These are phyloP conservation scores for Xylocampa areola DNA, from an alignment of 2,888 invertebrate genomes.

Conservation along the genomic window DNA sequence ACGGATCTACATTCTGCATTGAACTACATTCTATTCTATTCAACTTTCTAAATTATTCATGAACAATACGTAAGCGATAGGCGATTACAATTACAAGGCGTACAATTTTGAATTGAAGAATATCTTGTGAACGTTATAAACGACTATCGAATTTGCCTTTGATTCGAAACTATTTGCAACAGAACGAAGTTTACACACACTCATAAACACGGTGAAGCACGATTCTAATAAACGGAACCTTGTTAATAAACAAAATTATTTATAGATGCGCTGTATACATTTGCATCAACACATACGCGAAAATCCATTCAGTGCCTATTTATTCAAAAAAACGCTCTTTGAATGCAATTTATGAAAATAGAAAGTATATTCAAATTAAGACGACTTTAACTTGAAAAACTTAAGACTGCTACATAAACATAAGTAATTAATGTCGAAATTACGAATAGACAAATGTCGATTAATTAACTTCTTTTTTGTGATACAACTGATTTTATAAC, in stretches of 20 bases:
- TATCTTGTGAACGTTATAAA: conserved; percentile 20
- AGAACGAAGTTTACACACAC: no score
- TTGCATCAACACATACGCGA: no score
- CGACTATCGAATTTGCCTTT: conserved; percentile 7
- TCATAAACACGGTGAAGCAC: no score
- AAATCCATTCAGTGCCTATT: no score
- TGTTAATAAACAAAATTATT: no score
- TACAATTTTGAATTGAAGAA: conserved; percentile 37
- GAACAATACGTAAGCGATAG: conserved; percentile 61
- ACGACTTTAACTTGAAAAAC: conserved; percentile 7
- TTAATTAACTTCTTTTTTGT: conserved; percentile 31
- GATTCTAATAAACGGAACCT: no score
- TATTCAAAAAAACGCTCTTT: conserved; percentile 6
- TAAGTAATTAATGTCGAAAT: conserved; percentile 31
- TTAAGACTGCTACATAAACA: conserved; percentile 19
- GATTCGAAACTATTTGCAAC: background rate
- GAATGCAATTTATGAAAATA: conserved; percentile 18
- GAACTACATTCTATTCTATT: conserved; percentile 52
- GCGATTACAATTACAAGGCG: conserved; percentile 56
- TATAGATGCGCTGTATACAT: no score
- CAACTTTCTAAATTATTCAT: conserved; percentile 79
- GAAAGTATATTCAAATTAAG: conserved; percentile 19
- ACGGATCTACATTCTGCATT: conserved; percentile 43
- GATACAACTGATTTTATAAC: conserved; percentile 28
- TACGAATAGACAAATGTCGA: conserved; percentile 24